These are phyloP conservation scores for Drosophila navojoa DNA, from an alignment of 1,140 invertebrate genomes.

Conservation along the genomic window DNA sequence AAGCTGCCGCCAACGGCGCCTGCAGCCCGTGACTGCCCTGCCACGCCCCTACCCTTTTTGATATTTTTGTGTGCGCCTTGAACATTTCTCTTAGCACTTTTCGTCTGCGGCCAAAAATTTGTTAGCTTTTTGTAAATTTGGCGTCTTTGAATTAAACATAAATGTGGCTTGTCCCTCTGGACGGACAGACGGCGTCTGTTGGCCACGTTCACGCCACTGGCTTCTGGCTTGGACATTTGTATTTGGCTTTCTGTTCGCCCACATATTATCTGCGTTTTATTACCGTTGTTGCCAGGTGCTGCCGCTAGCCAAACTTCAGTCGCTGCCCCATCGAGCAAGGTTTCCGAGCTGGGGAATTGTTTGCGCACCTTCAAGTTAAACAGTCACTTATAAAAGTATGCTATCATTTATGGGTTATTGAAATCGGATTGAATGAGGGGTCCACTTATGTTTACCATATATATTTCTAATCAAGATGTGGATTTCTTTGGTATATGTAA, in stretches of 20 bases:
- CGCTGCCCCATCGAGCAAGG: background rate
- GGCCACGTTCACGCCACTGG: slow-evolving; percentile 21
- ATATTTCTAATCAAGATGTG: too few species aligned
- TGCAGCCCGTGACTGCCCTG: background rate
- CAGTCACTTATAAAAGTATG: background rate
- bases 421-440: too few species aligned
- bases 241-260: background rate
- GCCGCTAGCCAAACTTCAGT: background rate
- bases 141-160: slow-evolving; percentile 68
- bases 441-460: too few species aligned
- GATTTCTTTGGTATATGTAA: too few species aligned
- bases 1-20: slow-evolving; percentile 45
- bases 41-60: slow-evolving; percentile 9
- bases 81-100: slow-evolving; percentile 7
- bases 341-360: background rate
- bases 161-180: slow-evolving; percentile 36
- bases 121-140: slow-evolving; percentile 55
- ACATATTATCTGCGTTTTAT: slow-evolving; percentile 24
- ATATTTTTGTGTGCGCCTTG: slow-evolving; percentile 7
- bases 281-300: slow-evolving; percentile 4
- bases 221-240: slow-evolving; percentile 17
- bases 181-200: too few species aligned
- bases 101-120: slow-evolving; percentile 52
- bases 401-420: too few species aligned
- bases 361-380: background rate